A percentile compares a stretch with the other conserved stretches of the same genome.
phyloP scores from a whole-genome alignment of 2,888 invertebrate species.

The Cosmia pyralina region DNA sequence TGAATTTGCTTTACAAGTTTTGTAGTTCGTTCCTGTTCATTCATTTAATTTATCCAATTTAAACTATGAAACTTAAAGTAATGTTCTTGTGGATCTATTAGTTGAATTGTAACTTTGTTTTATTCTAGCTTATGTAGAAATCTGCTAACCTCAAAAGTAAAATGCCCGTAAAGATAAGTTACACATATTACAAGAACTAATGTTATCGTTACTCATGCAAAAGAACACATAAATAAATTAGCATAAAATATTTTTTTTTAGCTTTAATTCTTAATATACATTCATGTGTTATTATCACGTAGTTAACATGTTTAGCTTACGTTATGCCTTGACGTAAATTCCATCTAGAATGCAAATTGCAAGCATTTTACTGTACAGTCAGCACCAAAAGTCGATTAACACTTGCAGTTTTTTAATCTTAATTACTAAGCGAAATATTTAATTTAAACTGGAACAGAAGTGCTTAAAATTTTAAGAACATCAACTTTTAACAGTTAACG shows the following conservation, averaged over 20 bases:
- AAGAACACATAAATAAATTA: neutral
- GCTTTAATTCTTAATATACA: constrained; percentile 1
- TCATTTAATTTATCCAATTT: neutral
- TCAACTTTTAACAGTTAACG: no score
- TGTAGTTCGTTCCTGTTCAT: no score
- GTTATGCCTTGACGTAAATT: neutral
- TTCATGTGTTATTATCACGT: constrained; percentile 12
- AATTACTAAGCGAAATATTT: no score
- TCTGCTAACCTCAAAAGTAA: neutral
- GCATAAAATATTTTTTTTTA: neutral
- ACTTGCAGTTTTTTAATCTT: no score
- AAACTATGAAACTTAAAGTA: neutral
- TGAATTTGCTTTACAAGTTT: neutral
- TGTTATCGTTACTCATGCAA: neutral
- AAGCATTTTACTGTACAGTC: neutral
- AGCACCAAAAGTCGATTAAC: no score
- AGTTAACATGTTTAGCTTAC: constrained; percentile 7
- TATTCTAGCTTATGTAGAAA: neutral
- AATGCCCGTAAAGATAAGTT: neutral
- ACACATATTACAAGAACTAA: constrained; percentile 2
- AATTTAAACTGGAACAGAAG: no score
- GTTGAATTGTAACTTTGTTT: neutral
- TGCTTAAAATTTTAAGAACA: no score
- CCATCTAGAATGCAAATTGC: neutral
- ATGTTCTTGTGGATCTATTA: neutral